Evolutionary conservation across 1,140 invertebrate genomes (phyloP), one percentile per base, ranked within the genome.

Genomic region (Campoletis sonorensis): DNA sequence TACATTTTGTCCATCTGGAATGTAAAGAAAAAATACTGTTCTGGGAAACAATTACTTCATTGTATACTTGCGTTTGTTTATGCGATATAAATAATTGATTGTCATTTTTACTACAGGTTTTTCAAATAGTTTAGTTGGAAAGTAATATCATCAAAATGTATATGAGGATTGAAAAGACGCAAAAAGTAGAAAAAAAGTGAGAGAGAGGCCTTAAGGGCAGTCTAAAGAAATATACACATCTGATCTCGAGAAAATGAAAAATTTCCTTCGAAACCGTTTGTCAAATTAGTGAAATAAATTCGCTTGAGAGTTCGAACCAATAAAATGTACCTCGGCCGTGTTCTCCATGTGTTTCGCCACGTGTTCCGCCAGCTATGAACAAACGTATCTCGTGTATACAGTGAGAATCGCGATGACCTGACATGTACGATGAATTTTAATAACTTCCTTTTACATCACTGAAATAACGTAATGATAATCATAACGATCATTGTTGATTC

Each of bases 311-410:
- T 70, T n/a, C 13, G 30, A 70, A 70, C 67, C 27, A 8, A 33
- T 33, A 82, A 86, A 87, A 87, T 87, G 84, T 89, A 89, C 88
- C 88, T 89, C 88, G 73, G 86, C 86, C 80, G 87, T 86, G 85
- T 88, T 88, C 87, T 92, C 91, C 90, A 92, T 85, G 87, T 90
- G 86, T 90, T 87, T 90, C 87, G 88, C 87, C 88, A 92, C 88
- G 87, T 92, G 90, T 89, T 91, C 91, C 87, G 91, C 91, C 90
- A 92, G 89, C 91, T 92, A 88, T 84, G 88, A 80, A 89, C 86
- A 91, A 88, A 88, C 85, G 88, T 84, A 83, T 80, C 72, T 88
- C 82, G 87, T 83, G 86, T 86, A 83, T 86, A 88, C 86, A 88
- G 82, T 86, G 84, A 87, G 82, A 75, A 84, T 87, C 85, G 80